Conservation (phyloP, 53 echinoderm and acorn worm genomes). For the Pentamera pediparva region DNA sequence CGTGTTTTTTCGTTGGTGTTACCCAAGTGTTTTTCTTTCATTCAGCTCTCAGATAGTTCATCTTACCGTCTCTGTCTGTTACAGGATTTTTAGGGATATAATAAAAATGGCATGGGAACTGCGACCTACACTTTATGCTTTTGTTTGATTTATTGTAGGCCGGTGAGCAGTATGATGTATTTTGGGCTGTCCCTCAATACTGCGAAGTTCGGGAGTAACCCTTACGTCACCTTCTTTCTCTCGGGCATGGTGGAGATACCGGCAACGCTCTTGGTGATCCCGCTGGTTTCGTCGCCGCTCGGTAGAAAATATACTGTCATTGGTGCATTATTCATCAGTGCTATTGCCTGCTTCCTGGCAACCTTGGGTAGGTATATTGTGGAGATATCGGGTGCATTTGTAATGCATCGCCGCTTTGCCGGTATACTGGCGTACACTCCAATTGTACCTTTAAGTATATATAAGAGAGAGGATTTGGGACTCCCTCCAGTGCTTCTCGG, state of each 20-base stretch:
- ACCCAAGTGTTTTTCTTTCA: too few relatives aligned
- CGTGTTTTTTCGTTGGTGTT: too few relatives aligned
- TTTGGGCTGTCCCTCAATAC: conserved; percentile 54
- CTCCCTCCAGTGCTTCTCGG: too few relatives aligned
- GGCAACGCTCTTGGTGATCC: conserved; percentile 35
- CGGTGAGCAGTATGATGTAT: conserved; percentile 46
- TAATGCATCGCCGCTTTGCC: too few relatives aligned
- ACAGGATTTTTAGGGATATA: too few relatives aligned
- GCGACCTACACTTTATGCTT: neutral
- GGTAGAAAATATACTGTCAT: conserved; percentile 41
- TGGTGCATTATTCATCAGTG: conserved; percentile 41
- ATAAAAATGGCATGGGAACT: too few relatives aligned
- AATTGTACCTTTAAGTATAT: too few relatives aligned
- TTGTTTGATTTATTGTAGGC: conserved; percentile 21
- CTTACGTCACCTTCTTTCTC: conserved; percentile 50
- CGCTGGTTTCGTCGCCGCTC: conserved; percentile 7
- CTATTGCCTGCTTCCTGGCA: conserved; percentile 37
- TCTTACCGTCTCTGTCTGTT: too few relatives aligned
- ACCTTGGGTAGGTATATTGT: conserved; percentile 24
- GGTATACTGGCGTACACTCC: too few relatives aligned
- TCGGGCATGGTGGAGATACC: conserved; percentile 60
- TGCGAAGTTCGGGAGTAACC: conserved; percentile 43
- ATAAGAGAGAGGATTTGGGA: too few relatives aligned
- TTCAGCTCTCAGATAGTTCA: too few relatives aligned
- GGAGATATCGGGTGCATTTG: too few relatives aligned